Base-by-base conservation (phyloP, 2,888 invertebrate species). In the Ennomos fuscantarius region DNA sequence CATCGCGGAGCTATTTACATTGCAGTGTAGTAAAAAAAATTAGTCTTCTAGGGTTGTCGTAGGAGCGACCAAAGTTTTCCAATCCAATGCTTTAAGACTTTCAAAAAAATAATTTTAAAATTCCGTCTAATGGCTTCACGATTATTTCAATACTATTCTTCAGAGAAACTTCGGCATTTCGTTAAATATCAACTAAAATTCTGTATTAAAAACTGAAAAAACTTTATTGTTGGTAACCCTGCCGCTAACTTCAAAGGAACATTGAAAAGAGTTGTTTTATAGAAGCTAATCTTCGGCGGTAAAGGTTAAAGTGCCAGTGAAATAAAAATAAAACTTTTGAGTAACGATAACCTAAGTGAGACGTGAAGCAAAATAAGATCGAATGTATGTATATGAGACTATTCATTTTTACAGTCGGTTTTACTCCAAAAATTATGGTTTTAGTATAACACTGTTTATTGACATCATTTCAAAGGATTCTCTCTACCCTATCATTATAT, bases 1-100 rank as follows among this genome's bases (percentile, higher is more conserved):
- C 76, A 70, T 66, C 66, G 64, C 60, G 71, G 61, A 70, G 77
- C 75, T 81, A 81, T 83, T 85, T 84, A 84, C 84, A 81, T 80
- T 81, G 73, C 73, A 70, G 64, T 67, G 59, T 60, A 62, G 69
- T 67, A 72, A 75, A 72, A 63, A 67, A 63, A 68, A 65, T 55
- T 66, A 66, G 65, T 24, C 24, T 51, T n/a, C 1, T 32, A 58
- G 35, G 57, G 56, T 9, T 51, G 37, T 11, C 9, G 32, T 5
- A 24, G 2, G 6, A 24, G 6, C 24, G 6, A 2, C 3, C 24
- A 24, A 24, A 6, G 6, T 6, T 24, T 24, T 24, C 0, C 24
- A 5, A 24, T 24, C 1, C 6, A 0, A 1, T 24, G 0, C 6
- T 24, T 24, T 6, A 15, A 15, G 15, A 15, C 3, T 15, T 15